Conservation (phyloP, 2,888 invertebrate species). For the Theristus sp. region DNA sequence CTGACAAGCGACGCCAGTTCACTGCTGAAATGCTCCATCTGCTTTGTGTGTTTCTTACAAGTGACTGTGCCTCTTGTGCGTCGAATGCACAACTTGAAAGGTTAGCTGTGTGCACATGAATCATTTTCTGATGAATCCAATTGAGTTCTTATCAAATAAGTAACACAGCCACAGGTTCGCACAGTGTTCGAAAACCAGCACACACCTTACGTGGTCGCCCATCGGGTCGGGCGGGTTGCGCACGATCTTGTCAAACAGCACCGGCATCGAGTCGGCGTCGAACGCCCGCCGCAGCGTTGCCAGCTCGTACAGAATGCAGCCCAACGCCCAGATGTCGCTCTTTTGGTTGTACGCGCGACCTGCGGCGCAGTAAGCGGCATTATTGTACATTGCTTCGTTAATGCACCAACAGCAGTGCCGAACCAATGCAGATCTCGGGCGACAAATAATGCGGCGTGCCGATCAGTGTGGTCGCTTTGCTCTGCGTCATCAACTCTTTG, state of each 20-base stretch:
- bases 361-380: slow-evolving; percentile 6
- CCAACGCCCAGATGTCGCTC: slow-evolving; percentile 68
- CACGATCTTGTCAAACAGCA: background rate
- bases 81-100: too few relatives aligned
- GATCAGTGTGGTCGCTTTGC: slow-evolving; percentile 41
- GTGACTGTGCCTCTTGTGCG: too few relatives aligned
- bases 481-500: slow-evolving; percentile 41
- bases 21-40: too few relatives aligned
- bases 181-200: too few relatives aligned
- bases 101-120: too few relatives aligned
- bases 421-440: slow-evolving; percentile 58
- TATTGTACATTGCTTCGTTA: background rate
- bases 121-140: too few relatives aligned
- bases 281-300: slow-evolving; percentile 54
- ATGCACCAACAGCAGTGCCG: background rate
- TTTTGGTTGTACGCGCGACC: slow-evolving; percentile 43
- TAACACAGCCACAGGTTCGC: too few relatives aligned
- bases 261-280: slow-evolving; percentile 32
- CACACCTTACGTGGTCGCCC: background rate
- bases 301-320: slow-evolving; percentile 62
- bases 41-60: too few relatives aligned
- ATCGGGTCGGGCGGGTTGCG: background rate
- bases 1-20: background rate
- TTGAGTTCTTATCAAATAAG: too few relatives aligned
- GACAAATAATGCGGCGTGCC: slow-evolving; percentile 66